phyloP scores from a whole-genome alignment of 2,888 invertebrate genomes.

The Pediacus dermestoides region DNA sequence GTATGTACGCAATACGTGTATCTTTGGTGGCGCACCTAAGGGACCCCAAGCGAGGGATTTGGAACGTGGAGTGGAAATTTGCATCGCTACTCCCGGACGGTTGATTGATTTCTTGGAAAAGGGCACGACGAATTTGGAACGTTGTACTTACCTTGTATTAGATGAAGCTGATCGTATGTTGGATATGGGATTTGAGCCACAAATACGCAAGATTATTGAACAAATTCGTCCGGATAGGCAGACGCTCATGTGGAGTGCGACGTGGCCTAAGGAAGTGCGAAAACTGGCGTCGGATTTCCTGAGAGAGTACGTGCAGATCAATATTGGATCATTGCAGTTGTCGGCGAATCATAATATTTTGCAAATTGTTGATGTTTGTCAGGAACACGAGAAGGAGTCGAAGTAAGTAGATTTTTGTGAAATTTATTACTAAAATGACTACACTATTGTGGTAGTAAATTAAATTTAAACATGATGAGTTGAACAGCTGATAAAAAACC shows the following conservation, averaged over 20 bases:
- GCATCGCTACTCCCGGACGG: constrained; percentile 89
- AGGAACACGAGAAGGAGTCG: constrained; percentile 78
- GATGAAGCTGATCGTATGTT: constrained; percentile 97
- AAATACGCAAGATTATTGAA: constrained; percentile 89
- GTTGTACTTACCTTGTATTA: constrained; percentile 81
- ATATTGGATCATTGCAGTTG: constrained; percentile 83
- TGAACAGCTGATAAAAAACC: constrained; percentile 4
- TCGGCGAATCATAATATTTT: constrained; percentile 90
- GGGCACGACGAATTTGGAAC: constrained; percentile 65
- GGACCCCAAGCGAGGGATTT: constrained; percentile 76
- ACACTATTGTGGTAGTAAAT: too few relatives aligned
- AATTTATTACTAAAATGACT: too few relatives aligned
- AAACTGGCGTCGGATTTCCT: constrained; percentile 91
- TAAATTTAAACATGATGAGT: constrained; percentile 13
- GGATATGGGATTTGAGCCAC: constrained; percentile 98
- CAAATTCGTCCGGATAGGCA: constrained; percentile 93
- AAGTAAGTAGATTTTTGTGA: constrained; percentile 37
- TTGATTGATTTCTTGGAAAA: constrained; percentile 80
- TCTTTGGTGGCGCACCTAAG: constrained; percentile 90
- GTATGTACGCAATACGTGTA: constrained; percentile 78
- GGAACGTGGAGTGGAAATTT: constrained; percentile 72
- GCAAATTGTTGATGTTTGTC: constrained; percentile 83
- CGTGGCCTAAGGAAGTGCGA: constrained; percentile 96
- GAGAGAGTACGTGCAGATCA: constrained; percentile 84
- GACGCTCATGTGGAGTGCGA: constrained; percentile 98